These are phyloP conservation scores for Channa argus DNA, from an alignment of 2,113 vertebrate species.

Conservation along the genomic window DNA sequence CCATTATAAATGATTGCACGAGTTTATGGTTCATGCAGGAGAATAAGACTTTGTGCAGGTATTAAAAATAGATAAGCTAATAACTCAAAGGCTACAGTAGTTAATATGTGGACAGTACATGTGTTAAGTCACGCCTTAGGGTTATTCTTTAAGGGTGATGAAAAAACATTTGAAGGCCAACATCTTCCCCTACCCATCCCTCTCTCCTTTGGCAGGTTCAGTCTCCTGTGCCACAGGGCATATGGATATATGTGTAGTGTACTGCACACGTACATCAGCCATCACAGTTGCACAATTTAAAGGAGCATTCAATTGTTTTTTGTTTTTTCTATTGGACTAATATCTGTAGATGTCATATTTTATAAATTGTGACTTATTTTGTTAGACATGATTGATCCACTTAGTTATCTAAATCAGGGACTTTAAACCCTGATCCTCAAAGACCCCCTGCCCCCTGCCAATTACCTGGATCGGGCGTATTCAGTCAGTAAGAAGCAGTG, in stretches of 20 bases:
- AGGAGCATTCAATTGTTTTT: no score
- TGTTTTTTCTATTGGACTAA: no score
- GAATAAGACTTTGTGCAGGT: background rate
- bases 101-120: background rate
- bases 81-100: background rate
- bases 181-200: background rate
- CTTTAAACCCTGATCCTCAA: no score
- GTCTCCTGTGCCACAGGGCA: background rate
- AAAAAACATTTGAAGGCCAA: slow-evolving; percentile 3
- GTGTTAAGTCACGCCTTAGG: background rate
- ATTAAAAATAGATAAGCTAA: slow-evolving; percentile 21
- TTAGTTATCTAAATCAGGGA: no score
- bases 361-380: no score
- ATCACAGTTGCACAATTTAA: background rate
- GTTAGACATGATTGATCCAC: no score
- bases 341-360: no score
- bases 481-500: no score
- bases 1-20: slow-evolving; percentile 34
- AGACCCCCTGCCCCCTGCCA: no score
- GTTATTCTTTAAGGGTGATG: background rate
- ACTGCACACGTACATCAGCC: background rate
- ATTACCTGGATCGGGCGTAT: no score
- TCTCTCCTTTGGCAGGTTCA: background rate
- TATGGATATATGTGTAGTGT: background rate
- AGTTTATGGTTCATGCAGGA: slow-evolving; percentile 43